Evolutionary conservation across 2,113 vertebrate species (phyloP).

Genomic region (Toxostoma redivivum): DNA sequence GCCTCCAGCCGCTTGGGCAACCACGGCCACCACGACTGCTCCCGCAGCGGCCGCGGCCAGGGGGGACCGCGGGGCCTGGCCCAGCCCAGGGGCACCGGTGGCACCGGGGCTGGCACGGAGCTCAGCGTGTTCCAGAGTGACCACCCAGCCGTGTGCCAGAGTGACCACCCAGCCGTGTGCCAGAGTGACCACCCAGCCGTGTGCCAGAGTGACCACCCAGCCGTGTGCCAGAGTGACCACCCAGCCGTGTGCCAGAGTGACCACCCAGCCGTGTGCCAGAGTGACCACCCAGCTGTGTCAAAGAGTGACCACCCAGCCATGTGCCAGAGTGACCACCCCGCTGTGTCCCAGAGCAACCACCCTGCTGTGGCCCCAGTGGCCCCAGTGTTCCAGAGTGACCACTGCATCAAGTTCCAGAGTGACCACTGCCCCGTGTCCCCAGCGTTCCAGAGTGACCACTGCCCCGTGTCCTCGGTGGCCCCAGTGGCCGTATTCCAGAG

Average conservation of each 20-base stretch:
- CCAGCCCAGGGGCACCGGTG: fast-evolving
- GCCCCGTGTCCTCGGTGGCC: fast-evolving
- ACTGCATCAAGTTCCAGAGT: neutral
- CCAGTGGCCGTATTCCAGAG: too few relatives aligned
- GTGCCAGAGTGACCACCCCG: too few relatives aligned
- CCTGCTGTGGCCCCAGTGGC: fast-evolving
- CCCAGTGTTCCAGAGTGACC: neutral
- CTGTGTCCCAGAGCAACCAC: neutral
- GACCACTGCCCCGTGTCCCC: neutral
- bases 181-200: neutral
- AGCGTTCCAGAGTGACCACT: neutral
- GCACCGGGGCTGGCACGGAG: fast-evolving
- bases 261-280: fast-evolving
- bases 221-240: neutral
- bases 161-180: neutral
- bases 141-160: neutral
- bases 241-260: neutral
- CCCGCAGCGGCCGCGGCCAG: conserved; percentile 64
- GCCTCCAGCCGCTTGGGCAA: conserved; percentile 79
- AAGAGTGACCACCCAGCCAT: fast-evolving
- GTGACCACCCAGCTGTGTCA: neutral
- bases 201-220: neutral
- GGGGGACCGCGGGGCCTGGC: neutral
- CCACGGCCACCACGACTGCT: conserved; percentile 73
- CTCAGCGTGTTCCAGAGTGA: neutral